Percentiles rank a stretch among this genome's conserved stretches.
These are phyloP conservation scores for Cladorhizidae sp. DNA, from an alignment of 37 sponge, comb jelly and placozoan genomes.

Conservation along the genomic window DNA sequence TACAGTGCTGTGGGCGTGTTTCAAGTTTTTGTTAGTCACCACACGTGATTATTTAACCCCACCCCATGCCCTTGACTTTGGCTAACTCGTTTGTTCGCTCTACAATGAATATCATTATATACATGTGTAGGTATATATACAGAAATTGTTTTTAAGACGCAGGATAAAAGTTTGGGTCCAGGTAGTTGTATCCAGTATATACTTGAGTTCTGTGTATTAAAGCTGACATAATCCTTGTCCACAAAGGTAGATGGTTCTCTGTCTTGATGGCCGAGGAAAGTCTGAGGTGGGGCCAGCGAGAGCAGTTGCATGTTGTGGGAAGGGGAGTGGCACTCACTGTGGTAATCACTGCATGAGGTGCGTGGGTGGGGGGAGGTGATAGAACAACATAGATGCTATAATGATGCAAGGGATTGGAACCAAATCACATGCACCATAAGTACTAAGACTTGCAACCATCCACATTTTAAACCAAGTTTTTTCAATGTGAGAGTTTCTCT, in stretches of 20 bases:
- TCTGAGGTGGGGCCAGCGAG: slow-evolving; percentile 2
- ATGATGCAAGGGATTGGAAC: neutral
- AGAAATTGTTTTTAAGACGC: slow-evolving; percentile 12
- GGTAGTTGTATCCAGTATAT: slow-evolving; percentile 67
- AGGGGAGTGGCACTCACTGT: slow-evolving; percentile 18
- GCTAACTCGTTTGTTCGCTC: too few species aligned
- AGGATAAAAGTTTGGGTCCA: slow-evolving; percentile 77
- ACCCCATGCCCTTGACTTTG: too few species aligned
- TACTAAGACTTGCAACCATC: neutral
- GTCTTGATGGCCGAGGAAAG: neutral
- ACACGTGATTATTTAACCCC: too few species aligned
- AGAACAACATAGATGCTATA: neutral
- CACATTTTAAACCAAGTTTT: too few species aligned
- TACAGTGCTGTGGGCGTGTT: too few species aligned
- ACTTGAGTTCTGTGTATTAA: slow-evolving; percentile 10
- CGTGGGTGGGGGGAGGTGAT: neutral
- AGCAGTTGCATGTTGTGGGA: slow-evolving; percentile 34
- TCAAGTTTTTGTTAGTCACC: too few species aligned
- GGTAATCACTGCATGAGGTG: slow-evolving; percentile 27
- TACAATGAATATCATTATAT: too few species aligned
- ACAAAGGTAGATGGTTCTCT: neutral
- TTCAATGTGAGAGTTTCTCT: too few species aligned
- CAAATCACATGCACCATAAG: neutral
- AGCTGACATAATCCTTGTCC: slow-evolving; percentile 62
- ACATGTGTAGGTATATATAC: too few species aligned